Evolutionary conservation across 2,888 invertebrate genomes (phyloP).

Genomic region (Drosophila mimetica): DNA sequence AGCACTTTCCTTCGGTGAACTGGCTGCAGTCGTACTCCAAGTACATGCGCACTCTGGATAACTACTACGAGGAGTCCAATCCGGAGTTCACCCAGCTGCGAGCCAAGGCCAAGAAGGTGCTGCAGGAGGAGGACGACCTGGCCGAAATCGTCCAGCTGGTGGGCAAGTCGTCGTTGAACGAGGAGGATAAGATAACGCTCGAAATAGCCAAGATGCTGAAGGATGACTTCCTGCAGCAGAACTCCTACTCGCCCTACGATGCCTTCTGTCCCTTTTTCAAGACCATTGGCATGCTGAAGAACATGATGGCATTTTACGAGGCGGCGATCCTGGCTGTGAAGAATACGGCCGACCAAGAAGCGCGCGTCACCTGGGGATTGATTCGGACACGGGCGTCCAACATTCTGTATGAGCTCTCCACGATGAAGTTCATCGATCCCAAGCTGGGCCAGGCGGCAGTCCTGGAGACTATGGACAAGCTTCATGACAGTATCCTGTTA

Average conservation of each 20-base stretch:
- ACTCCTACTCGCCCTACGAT: constrained; percentile 97
- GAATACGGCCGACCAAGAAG: constrained; percentile 97
- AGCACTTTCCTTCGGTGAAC: constrained; percentile 99
- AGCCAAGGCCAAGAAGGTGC: constrained; percentile 97
- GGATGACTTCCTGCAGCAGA: constrained; percentile 99
- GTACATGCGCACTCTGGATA: constrained; percentile 98
- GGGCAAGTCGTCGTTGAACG: constrained; percentile 99
- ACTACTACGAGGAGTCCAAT: constrained; percentile 99
- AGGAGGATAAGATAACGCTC: constrained; percentile 99
- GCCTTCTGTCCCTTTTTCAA: constrained; percentile 99
- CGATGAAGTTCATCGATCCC: constrained; percentile 95
- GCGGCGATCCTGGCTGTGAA: constrained; percentile 98
- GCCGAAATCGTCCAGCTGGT: constrained; percentile 99
- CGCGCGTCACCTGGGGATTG: constrained; percentile 98
- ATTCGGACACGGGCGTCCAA: constrained; percentile 97
- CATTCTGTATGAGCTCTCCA: constrained; percentile 97
- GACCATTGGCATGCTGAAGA: constrained; percentile 98
- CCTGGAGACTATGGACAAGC: constrained; percentile 13
- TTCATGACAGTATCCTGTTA: constrained; percentile 27
- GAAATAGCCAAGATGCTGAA: constrained; percentile 99
- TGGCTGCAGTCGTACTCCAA: constrained; percentile 99
- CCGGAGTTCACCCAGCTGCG: constrained; percentile 97
- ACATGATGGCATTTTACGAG: constrained; percentile 99
- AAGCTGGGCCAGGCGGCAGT: constrained; percentile 43
- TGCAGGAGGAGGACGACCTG: constrained; percentile 99